A percentile compares a stretch with the other conserved stretches of the same genome.
Conservation (phyloP, 2,888 invertebrate species). For the Luperina testacea region DNA sequence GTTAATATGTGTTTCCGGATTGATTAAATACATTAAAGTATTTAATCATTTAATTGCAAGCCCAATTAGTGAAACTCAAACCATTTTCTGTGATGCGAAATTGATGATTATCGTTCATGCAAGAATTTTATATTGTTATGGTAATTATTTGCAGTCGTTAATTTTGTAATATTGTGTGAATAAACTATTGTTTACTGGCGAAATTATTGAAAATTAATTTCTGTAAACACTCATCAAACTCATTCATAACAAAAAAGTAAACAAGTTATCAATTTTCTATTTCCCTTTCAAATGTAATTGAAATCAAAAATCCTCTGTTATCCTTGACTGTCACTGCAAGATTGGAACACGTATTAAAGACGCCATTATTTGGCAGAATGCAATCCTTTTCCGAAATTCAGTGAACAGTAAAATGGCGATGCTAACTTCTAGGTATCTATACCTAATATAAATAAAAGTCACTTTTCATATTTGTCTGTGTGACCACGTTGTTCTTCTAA, state of each 20-base stretch:
- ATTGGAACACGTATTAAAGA: slow-evolving; percentile 8
- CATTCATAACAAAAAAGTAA: no score
- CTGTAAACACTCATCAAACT: background rate
- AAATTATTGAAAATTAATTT: background rate
- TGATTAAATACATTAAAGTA: slow-evolving; percentile 26
- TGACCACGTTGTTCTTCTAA: background rate
- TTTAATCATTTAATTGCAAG: slow-evolving; percentile 31
- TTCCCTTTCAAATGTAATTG: slow-evolving; percentile 23
- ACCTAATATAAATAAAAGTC: background rate
- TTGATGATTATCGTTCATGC: slow-evolving; percentile 30
- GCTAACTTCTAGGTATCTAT: background rate
- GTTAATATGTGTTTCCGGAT: slow-evolving; percentile 28
- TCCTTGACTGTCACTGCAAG: background rate
- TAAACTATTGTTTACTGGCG: background rate
- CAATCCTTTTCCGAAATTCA: slow-evolving; percentile 44
- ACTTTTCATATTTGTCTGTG: background rate
- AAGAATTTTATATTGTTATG: slow-evolving; percentile 25
- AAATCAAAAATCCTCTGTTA: slow-evolving; percentile 22
- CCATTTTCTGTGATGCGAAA: slow-evolving; percentile 13
- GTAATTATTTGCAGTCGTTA: background rate
- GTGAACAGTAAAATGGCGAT: slow-evolving; percentile 51
- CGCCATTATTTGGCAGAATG: slow-evolving; percentile 11
- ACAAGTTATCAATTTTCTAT: background rate
- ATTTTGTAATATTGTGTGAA: background rate
- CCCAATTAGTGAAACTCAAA: slow-evolving; percentile 31